phyloP scores from a whole-genome alignment of 2,888 invertebrate species.

The Endotricha flammealis region DNA sequence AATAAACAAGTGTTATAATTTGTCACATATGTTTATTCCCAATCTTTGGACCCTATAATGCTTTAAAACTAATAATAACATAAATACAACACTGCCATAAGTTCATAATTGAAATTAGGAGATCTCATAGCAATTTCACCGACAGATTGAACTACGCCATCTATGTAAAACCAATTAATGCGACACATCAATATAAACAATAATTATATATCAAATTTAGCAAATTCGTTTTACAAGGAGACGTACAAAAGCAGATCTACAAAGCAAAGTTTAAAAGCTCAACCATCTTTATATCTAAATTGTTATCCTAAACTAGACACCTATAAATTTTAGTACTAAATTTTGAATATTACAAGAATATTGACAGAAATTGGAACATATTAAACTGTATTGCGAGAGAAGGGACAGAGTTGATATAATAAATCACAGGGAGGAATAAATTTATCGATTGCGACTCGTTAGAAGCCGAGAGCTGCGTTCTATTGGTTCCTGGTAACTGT shows the following conservation, averaged over 20 bases:
- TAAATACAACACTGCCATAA: slow-evolving; percentile 74
- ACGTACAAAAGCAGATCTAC: slow-evolving; percentile 53
- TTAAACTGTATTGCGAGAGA: slow-evolving; percentile 9
- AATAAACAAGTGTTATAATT: slow-evolving; percentile 59
- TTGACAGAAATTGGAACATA: slow-evolving; percentile 18
- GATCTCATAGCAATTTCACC: slow-evolving; percentile 39
- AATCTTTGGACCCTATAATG: slow-evolving; percentile 86
- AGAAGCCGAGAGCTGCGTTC: slow-evolving; percentile 1
- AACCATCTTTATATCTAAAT: slow-evolving; percentile 58
- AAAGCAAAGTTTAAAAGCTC: slow-evolving; percentile 63
- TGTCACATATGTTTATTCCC: slow-evolving; percentile 84
- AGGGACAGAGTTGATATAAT: slow-evolving; percentile 3
- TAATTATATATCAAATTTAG: slow-evolving; percentile 14
- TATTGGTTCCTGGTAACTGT: too few species aligned
- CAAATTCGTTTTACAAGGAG: slow-evolving; percentile 48
- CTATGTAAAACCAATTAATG: slow-evolving; percentile 44
- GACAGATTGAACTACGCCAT: slow-evolving; percentile 27
- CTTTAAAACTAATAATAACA: slow-evolving; percentile 81
- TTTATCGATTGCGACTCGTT: slow-evolving; percentile 8
- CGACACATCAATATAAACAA: slow-evolving; percentile 20
- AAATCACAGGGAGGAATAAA: slow-evolving; percentile 11
- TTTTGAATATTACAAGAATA: slow-evolving; percentile 44
- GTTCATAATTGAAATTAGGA: slow-evolving; percentile 50
- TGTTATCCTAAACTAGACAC: slow-evolving; percentile 58
- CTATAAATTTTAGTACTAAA: slow-evolving; percentile 48